Conservation (phyloP, 2,888 invertebrate species). For the Lithophane semibrunnea region DNA sequence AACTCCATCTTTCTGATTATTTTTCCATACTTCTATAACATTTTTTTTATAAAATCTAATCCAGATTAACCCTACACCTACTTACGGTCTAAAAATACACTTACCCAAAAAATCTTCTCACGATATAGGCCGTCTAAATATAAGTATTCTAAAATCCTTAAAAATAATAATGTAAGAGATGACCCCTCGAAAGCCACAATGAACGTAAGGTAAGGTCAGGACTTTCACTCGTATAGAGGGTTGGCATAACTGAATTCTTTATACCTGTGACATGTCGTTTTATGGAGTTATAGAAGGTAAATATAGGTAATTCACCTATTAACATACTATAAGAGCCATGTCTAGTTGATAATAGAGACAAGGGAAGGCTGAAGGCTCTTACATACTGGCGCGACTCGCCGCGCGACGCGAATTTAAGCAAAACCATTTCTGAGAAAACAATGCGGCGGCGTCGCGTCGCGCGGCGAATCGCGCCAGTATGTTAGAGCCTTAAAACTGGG, state of each 20-base stretch:
- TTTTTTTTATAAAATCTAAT: neutral
- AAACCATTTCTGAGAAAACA: no score
- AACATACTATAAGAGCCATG: constrained; percentile 8
- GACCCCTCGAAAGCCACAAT: constrained; percentile 41
- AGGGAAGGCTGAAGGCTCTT: constrained; percentile 6
- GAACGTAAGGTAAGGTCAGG: constrained; percentile 57
- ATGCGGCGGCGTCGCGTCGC: no score
- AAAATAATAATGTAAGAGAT: constrained; percentile 35
- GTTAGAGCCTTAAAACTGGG: no score
- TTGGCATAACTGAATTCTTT: constrained; percentile 6
- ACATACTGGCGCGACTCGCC: no score
- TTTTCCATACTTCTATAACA: neutral
- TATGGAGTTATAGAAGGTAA: constrained; percentile 1
- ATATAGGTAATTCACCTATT: constrained; percentile 32
- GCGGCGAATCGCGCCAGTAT: no score
- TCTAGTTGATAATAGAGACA: constrained; percentile 20
- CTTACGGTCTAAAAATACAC: constrained; percentile 9
- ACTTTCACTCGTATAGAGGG: constrained; percentile 18
- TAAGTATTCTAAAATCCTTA: constrained; percentile 24
- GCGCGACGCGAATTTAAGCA: no score
- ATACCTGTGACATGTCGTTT: constrained; percentile 1
- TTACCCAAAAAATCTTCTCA: constrained; percentile 35
- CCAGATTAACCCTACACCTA: neutral
- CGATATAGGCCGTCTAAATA: constrained; percentile 27
- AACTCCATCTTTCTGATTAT: neutral